A percentile compares a stretch with the other conserved stretches of the same genome.
These are phyloP conservation scores for Acromyrmex echinatior DNA, from an alignment of 1,140 invertebrate species.

Conservation along the genomic window DNA sequence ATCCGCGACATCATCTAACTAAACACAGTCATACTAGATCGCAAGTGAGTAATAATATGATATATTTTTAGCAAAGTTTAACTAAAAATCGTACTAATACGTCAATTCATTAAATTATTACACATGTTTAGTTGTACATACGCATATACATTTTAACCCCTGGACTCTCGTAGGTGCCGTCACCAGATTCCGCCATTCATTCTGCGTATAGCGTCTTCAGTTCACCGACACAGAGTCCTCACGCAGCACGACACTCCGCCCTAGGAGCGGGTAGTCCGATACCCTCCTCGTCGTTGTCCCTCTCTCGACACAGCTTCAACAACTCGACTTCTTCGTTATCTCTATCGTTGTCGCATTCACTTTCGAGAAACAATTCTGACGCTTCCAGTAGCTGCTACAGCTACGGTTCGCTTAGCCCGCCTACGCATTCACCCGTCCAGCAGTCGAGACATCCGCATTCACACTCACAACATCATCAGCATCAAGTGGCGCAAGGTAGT, in stretches of 20 bases:
- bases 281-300: conserved; percentile 85
- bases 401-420: conserved; percentile 91
- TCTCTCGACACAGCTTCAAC: conserved; percentile 86
- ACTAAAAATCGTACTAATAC: not conserved
- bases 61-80: not conserved
- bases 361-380: conserved; percentile 96
- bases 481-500: conserved; percentile 85
- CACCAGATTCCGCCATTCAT: conserved; percentile 95
- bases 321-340: conserved; percentile 86
- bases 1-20: conserved; percentile 87
- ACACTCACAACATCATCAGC: conserved; percentile 81
- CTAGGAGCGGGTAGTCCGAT: conserved; percentile 86
- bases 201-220: conserved; percentile 93
- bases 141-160: conserved; percentile 1
- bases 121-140: conserved; percentile 25
- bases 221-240: conserved; percentile 94
- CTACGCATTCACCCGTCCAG: conserved; percentile 95
- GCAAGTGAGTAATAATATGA: conserved; percentile 74
- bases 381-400: conserved; percentile 95
- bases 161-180: conserved; percentile 84
- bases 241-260: conserved; percentile 92
- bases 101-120: not conserved
- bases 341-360: conserved; percentile 91
- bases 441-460: conserved; percentile 83
- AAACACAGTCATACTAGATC: conserved; percentile 86